These are phyloP conservation scores for Macrotis lagotis DNA, from an alignment of 2,113 vertebrate genomes.

Conservation along the genomic window DNA sequence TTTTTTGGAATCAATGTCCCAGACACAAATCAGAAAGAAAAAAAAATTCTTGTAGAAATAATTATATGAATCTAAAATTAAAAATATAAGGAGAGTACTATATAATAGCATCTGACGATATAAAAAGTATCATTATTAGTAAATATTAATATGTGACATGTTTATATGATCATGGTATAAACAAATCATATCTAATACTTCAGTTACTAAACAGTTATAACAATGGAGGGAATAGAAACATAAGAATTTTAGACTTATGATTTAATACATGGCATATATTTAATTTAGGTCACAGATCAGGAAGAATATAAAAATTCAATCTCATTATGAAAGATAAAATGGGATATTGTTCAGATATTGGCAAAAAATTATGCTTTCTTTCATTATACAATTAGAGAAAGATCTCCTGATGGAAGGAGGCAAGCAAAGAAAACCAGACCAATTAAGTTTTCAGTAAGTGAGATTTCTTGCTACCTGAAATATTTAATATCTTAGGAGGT, in stretches of 20 bases:
- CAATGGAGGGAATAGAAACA: too few species aligned
- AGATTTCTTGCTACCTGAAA: conserved; percentile 58
- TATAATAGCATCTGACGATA: background rate
- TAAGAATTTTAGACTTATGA: too few species aligned
- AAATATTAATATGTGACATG: background rate
- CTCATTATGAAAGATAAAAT: conserved; percentile 45
- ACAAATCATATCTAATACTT: too few species aligned
- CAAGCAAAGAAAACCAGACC: conserved; percentile 63
- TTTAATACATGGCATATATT: too few species aligned
- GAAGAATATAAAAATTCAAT: background rate
- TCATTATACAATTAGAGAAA: conserved; percentile 50
- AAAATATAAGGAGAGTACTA: background rate
- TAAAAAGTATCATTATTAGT: background rate
- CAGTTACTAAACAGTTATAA: too few species aligned
- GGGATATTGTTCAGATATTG: conserved; percentile 50
- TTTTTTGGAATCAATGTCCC: background rate
- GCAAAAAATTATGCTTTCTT: conserved; percentile 47
- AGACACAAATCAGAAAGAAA: background rate
- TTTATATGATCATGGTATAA: background rate
- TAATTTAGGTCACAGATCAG: too few species aligned
- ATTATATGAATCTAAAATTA: background rate
- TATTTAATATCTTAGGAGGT: conserved; percentile 57
- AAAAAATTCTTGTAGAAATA: background rate
- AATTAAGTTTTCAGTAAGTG: conserved; percentile 71
- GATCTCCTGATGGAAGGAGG: conserved; percentile 70